Conservation (phyloP, 2,888 invertebrate species). For the Clivina fossor region DNA sequence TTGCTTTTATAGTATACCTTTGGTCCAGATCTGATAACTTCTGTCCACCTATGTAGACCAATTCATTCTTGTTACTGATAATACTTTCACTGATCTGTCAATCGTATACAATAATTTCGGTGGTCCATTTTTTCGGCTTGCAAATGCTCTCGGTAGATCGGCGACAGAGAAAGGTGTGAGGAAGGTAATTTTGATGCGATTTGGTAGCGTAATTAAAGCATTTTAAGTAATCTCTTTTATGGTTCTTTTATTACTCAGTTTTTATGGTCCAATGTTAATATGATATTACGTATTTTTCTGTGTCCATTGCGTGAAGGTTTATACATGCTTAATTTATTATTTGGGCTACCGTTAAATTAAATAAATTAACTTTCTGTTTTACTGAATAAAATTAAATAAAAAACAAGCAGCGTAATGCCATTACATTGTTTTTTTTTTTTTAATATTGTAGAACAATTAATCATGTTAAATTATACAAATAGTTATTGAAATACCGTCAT, state of each 20-base stretch:
- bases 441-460: too few relatives aligned
- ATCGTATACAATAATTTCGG: conserved; percentile 13
- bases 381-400: neutral
- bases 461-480: too few relatives aligned
- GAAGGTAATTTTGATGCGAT: conserved; percentile 27
- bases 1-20: conserved; percentile 44
- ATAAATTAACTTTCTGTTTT: conserved; percentile 23
- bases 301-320: conserved; percentile 1
- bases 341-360: conserved; percentile 24
- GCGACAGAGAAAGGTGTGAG: conserved; percentile 33
- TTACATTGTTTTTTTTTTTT: too few relatives aligned
- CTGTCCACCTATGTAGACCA: conserved; percentile 43
- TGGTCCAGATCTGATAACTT: conserved; percentile 45
- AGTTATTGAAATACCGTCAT: too few relatives aligned
- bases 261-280: conserved; percentile 5
- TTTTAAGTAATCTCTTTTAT: conserved; percentile 24
- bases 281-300: conserved; percentile 19
- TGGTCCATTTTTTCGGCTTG: conserved; percentile 26
- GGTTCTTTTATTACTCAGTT: conserved; percentile 23
- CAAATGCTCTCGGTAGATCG: conserved; percentile 2
- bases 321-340: conserved; percentile 11
- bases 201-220: conserved; percentile 21
- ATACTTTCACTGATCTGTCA: conserved; percentile 32
- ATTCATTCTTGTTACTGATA: conserved; percentile 29
- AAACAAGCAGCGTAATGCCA: too few relatives aligned